These are phyloP conservation scores for Agonopterix arenella DNA, from an alignment of 2,888 invertebrate genomes.

Conservation along the genomic window DNA sequence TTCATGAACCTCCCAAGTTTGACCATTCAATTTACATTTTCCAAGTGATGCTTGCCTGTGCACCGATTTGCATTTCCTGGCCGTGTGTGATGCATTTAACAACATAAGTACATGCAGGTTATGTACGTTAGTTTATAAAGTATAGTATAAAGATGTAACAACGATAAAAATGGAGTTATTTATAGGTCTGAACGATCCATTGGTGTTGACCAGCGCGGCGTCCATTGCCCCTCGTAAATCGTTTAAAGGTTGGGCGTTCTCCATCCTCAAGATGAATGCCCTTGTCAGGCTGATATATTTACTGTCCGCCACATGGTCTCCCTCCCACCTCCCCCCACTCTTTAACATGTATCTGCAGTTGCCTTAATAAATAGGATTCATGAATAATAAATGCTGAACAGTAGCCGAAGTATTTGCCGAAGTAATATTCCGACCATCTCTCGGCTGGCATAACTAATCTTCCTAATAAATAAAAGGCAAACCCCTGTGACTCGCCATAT, in stretches of 20 bases:
- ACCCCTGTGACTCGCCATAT: slow-evolving; percentile 1
- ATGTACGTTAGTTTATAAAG: slow-evolving; percentile 30
- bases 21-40: slow-evolving; percentile 70
- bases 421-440: slow-evolving; percentile 3
- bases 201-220: slow-evolving; percentile 50
- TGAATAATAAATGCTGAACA: slow-evolving; percentile 34
- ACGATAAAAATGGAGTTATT: slow-evolving; percentile 38
- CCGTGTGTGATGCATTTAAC: slow-evolving; percentile 47
- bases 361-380: slow-evolving; percentile 40
- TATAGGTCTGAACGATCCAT: slow-evolving; percentile 38
- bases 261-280: slow-evolving; percentile 69
- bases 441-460: slow-evolving; percentile 5
- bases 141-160: slow-evolving; percentile 13
- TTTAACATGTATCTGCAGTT: slow-evolving; percentile 50
- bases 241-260: slow-evolving; percentile 70
- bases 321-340: slow-evolving; percentile 31
- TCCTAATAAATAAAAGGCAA: slow-evolving; percentile 6
- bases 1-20: slow-evolving; percentile 64
- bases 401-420: slow-evolving; percentile 24
- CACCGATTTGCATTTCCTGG: slow-evolving; percentile 54
- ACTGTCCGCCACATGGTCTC: slow-evolving; percentile 57
- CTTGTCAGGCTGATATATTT: slow-evolving; percentile 69
- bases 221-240: slow-evolving; percentile 68
- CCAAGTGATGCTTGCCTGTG: slow-evolving; percentile 47
- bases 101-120: slow-evolving; percentile 29